Evolutionary conservation across 1,140 invertebrate species (phyloP), one percentile per base, ranked within the genome.

Genomic region (Drosophila gunungcola): DNA sequence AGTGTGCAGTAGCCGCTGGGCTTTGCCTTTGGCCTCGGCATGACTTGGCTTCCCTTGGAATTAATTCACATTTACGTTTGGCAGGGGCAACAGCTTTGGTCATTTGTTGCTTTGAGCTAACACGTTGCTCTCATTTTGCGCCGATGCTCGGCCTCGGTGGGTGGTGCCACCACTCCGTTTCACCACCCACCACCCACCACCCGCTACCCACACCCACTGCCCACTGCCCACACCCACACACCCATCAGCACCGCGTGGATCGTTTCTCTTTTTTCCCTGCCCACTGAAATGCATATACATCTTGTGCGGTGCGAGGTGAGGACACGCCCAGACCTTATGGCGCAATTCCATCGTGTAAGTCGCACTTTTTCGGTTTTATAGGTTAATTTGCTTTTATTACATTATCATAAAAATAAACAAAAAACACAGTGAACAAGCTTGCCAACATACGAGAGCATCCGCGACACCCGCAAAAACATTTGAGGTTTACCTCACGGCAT

Each of bases 361-460:
- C 79, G 69, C 88, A 90, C 79, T 77, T 90, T 90, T 83, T 69
- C 51, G 53, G 72, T 90, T 90, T 90, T 91, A 90, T 90, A 83
- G 88, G 88, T 91, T 90, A 90, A 90, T 90, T 91, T 78, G 70
- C 79, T 90, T 90, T 90, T 90, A 91, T 91, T 82, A 90, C 88
- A 83, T 88, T 83, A 90, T 88, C 86, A 86, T 90, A 90, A 90
- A 90, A 86, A 82, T 68, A 68, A 36, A 58, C 42, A 42, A 45
- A 57, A 16, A 48, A 73, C 32, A 69, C 58, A 60, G 51, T 49
- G 60, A 81, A 78, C 82, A 74, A 52, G 64, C 61, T 74, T 64
- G 68, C 36, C 63, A 77, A 82, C 62, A 67, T 46, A 53, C 36
- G 43, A 41, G 49, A 36, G 49, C 49, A 70, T 61, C 56, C 55